A percentile compares a stretch with the other conserved stretches of the same genome.
These are phyloP conservation scores for Paraplagusia blochii DNA, from an alignment of 2,113 vertebrate genomes.

Conservation along the genomic window DNA sequence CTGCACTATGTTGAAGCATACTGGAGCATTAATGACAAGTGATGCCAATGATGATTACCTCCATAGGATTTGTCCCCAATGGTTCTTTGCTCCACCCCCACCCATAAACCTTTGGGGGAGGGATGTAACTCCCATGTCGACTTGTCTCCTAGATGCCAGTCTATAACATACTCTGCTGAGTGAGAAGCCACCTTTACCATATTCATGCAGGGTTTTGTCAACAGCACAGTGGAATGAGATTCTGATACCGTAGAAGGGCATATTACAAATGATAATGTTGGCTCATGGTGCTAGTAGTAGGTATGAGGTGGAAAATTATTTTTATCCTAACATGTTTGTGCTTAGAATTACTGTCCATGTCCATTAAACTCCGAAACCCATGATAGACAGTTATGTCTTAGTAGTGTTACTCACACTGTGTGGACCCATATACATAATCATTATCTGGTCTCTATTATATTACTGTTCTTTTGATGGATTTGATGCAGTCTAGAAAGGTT, in stretches of 20 bases:
- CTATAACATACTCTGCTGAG: neutral
- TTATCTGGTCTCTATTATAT: neutral
- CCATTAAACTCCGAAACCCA: slow-evolving; percentile 18
- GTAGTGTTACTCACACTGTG: too few relatives aligned
- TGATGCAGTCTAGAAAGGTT: too few relatives aligned
- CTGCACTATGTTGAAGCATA: neutral
- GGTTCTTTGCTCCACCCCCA: slow-evolving; percentile 5
- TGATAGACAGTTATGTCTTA: neutral
- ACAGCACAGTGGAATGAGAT: slow-evolving; percentile 9
- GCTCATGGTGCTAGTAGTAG: slow-evolving; percentile 6
- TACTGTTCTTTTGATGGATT: too few relatives aligned
- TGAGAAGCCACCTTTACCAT: too few relatives aligned
- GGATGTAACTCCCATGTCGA: slow-evolving; percentile 7
- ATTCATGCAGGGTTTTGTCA: too few relatives aligned
- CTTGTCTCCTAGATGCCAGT: slow-evolving; percentile 52
- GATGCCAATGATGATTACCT: neutral
- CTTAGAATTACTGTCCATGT: slow-evolving; percentile 33
- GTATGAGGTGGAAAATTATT: too few relatives aligned
- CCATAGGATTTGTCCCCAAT: slow-evolving; percentile 18
- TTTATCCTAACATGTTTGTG: slow-evolving; percentile 26
- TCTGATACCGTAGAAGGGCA: slow-evolving; percentile 29
- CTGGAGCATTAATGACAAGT: slow-evolving; percentile 2
- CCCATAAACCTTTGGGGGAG: neutral
- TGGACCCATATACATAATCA: too few relatives aligned
- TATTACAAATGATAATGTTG: neutral